Percentiles rank a stretch among this genome's conserved stretches.
Conservation (phyloP, 1,140 invertebrate species). For the Apis dorsata region DNA sequence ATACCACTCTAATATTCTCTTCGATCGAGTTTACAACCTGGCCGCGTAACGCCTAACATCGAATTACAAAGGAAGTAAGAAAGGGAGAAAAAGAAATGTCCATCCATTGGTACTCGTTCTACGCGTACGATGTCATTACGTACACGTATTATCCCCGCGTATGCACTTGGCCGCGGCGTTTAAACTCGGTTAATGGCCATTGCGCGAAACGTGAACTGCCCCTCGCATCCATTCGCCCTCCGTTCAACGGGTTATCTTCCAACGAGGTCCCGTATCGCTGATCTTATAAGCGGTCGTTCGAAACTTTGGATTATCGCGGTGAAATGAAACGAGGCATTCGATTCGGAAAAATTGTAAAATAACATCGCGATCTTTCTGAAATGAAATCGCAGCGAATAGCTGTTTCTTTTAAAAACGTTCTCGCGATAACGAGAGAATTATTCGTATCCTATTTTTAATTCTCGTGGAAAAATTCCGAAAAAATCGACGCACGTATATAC, state of each 20-base stretch:
- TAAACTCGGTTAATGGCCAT: conserved; percentile 59
- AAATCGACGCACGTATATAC: no score
- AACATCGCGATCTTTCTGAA: neutral
- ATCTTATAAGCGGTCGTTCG: conserved; percentile 43
- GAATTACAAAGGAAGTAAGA: neutral
- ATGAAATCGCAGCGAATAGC: neutral
- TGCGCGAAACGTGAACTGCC: conserved; percentile 46
- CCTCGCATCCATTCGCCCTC: conserved; percentile 49
- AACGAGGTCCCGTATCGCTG: conserved; percentile 33
- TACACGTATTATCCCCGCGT: conserved; percentile 54
- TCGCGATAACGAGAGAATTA: no score
- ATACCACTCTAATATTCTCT: conserved; percentile 1
- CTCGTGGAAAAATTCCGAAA: no score
- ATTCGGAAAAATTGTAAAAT: neutral
- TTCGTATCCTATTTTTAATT: no score
- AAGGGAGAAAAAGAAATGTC: conserved; percentile 4
- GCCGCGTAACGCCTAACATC: conserved; percentile 21
- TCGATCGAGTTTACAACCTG: conserved; percentile 9
- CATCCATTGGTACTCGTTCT: neutral
- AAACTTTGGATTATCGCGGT: conserved; percentile 23
- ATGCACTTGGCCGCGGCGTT: conserved; percentile 50
- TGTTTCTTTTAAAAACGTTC: no score
- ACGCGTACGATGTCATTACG: conserved; percentile 53
- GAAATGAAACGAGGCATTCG: neutral
- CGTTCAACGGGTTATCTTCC: conserved; percentile 30